phyloP scores from a whole-genome alignment of 2,113 vertebrate species.

The Struthidea cinerea region DNA sequence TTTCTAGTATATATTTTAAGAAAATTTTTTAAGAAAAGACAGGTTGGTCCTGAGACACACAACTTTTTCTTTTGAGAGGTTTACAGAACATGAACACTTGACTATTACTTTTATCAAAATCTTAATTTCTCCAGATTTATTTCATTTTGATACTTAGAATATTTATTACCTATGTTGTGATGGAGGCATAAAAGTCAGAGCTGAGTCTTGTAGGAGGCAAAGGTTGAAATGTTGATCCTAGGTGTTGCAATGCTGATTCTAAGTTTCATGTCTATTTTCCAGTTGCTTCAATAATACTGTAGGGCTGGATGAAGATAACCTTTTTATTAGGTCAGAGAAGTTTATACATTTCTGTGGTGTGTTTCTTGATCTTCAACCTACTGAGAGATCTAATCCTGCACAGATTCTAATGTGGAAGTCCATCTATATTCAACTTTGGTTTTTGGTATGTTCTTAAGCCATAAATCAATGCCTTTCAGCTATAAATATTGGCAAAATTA shows the following conservation, averaged over 20 bases:
- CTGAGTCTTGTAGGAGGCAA: not conserved
- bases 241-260: not conserved
- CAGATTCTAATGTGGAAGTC: not conserved
- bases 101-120: not conserved
- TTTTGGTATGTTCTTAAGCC: not conserved
- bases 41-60: not conserved
- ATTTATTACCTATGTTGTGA: not conserved
- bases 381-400: not conserved
- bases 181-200: not conserved
- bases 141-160: not conserved
- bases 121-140: not conserved
- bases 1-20: not conserved
- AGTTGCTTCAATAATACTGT: not conserved
- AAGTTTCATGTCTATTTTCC: not conserved
- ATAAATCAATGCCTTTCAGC: not conserved
- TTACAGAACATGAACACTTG: not conserved
- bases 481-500: not conserved
- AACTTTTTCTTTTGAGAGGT: not conserved
- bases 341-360: not conserved
- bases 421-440: rapidly evolving
- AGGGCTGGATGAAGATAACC: not conserved
- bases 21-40: too few species aligned
- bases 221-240: not conserved
- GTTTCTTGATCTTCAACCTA: not conserved
- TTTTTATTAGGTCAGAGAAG: not conserved